Conservation (phyloP, 2,797 vertebrate genomes). For the Myiothlypis coronata region DNA sequence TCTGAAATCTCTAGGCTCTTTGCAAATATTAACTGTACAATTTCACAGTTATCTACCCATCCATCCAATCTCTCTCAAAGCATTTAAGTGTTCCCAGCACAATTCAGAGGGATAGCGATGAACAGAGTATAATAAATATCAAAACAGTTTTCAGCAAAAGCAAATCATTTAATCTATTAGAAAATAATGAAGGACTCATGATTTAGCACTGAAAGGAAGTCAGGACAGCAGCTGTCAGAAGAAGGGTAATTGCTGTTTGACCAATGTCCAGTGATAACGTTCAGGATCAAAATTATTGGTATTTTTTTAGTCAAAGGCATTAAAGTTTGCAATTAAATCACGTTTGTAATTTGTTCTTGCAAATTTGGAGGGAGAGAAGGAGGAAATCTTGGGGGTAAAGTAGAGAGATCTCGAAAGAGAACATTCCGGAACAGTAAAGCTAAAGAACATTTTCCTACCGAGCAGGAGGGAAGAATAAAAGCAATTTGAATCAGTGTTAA, state of each 20-base stretch:
- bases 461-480: not conserved
- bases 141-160: not conserved
- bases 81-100: not conserved
- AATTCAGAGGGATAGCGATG: not conserved
- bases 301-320: not conserved
- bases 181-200: not conserved
- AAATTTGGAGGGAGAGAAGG: not conserved
- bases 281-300: not conserved
- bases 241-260: not conserved
- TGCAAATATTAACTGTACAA: conserved; percentile 4
- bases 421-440: not conserved
- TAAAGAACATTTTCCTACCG: not conserved
- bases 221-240: not conserved
- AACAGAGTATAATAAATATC: not conserved
- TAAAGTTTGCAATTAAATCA: not conserved
- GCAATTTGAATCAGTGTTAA: not conserved
- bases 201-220: not conserved
- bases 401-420: not conserved
- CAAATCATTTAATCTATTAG: not conserved
- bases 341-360: not conserved
- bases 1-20: not conserved
- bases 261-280: not conserved
- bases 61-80: not conserved
- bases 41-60: not conserved
- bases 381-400: not conserved